Base-by-base conservation (phyloP, 2,797 vertebrate species). In the Danio jaintianensis region DNA sequence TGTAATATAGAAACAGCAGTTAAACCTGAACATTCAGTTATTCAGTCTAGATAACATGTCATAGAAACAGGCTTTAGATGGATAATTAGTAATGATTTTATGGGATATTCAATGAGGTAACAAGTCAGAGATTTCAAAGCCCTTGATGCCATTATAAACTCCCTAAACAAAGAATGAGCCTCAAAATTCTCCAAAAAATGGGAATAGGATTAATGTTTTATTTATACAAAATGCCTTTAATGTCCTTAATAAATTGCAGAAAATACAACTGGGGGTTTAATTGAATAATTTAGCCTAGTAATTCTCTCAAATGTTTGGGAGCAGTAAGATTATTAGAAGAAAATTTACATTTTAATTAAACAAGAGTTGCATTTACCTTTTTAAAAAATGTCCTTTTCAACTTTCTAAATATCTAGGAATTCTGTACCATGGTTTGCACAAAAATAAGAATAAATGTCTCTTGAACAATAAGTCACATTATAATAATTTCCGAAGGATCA, bases 1-100 rank as follows among this genome's bases (percentile, higher is more conserved):
- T 45, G n/a, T n/a, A n/a, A n/a, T n/a, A n/a, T n/a, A n/a, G 45
- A 45, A 29, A 74, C 55, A 61, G 16, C 43, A 63, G 50, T 16
- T 55, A 11, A 55, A 55, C 55, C 62, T 18, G 56, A 74, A 18
- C 71, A 74, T 47, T 58, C 18, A 75, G 36, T 75, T 50, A 7
- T 45, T 67, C 9, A n/a, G n/a, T n/a, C 29, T 29, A 29, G 29
- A 29, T 29, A 29, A 3, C 29, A 29, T 29, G 29, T 1, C 29
- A 29, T 29, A 3, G 3, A 55, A 45, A 62, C 40, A 7, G 61
- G 12, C 8, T 66, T 76, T 76, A 38, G 62, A 62, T 18, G 1
- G 15, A n/a, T 15, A 61, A n/a, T 4, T 38, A 56, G 4, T 20
- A 1, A 15, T 22, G 38, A 15, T 56, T 18, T 52, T 69, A 38